These are phyloP conservation scores for Miltochrista miniata DNA, from an alignment of 2,888 invertebrate species.

Conservation along the genomic window DNA sequence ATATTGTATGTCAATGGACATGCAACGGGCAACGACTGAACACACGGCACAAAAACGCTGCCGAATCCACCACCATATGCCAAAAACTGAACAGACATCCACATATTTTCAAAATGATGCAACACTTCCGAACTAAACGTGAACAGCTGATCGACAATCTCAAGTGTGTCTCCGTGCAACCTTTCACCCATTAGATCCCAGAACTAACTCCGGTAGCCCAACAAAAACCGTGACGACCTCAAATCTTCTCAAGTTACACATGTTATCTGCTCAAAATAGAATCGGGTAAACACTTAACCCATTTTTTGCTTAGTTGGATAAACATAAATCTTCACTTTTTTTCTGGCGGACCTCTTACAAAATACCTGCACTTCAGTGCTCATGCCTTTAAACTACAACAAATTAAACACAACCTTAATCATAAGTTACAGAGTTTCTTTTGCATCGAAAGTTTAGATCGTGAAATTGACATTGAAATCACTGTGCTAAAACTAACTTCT, in stretches of 20 bases:
- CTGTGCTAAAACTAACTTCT: constrained; percentile 24
- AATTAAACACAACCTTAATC: constrained; percentile 13
- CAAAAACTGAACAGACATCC: neutral
- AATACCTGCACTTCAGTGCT: constrained; percentile 50
- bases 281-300: constrained; percentile 66
- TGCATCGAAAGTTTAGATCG: constrained; percentile 13
- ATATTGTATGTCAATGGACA: no score
- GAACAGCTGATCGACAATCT: constrained; percentile 19
- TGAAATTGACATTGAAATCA: constrained; percentile 45
- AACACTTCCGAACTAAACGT: neutral
- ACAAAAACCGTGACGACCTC: constrained; percentile 30
- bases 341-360: constrained; percentile 29
- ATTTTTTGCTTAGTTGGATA: constrained; percentile 61
- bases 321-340: constrained; percentile 62
- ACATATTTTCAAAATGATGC: neutral
- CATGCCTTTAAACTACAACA: constrained; percentile 41
- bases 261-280: constrained; percentile 58
- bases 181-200: constrained; percentile 4
- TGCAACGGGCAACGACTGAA: no score
- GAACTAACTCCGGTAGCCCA: constrained; percentile 23
- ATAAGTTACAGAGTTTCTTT: neutral
- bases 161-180: neutral
- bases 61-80: neutral
- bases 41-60: neutral
- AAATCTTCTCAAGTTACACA: constrained; percentile 52